Evolutionary conservation across 2,888 invertebrate genomes (phyloP), one percentile per base, ranked within the genome.

Genomic region (Halictus ligatus): DNA sequence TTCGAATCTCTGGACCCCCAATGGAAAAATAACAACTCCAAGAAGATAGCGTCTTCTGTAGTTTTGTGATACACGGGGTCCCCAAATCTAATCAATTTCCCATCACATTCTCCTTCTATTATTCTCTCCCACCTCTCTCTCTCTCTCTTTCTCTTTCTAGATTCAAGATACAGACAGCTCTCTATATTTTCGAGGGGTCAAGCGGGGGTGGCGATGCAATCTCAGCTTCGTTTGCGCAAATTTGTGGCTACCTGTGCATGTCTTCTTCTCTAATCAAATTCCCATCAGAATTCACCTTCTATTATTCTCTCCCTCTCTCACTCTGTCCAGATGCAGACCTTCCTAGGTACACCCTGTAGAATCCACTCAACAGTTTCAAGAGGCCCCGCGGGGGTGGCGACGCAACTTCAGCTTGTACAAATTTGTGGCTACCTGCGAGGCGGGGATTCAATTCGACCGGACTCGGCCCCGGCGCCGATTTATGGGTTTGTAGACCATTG

Each of bases 351-450:
- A 18, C 21, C 35, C 40, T 18, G 67, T 40, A 21, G 40, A 40
- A 18, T 18, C 67, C 67, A 21, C 67, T 69, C 40, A 35, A 15
- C 67, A 29, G n/a, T 76, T 72, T 35, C 58, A 21, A 21, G 54
- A 54, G 60, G 60, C 60, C 25, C 60, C 67, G 67, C 29, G 77
- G 81, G 78, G 87, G 87, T 50, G 75, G 58, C 67, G 35, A 67
- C 60, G 74, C 54, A 64, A 67, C 58, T 64, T 81, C 60, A 69
- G 67, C 60, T 73, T 43, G 78, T 84, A 91, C 89, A 90, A 90
- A 90, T 90, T 89, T 89, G 88, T 86, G 86, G 89, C 89, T 91
- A 90, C 86, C 91, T 86, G 89, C 88, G 83, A 78, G 76, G 80
- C 60, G 29, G 73, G 79, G 79, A 88, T 84, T 84, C 79, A 83